Evolutionary conservation across 2,113 vertebrate species (phyloP).

Genomic region (Neodon shergylaensis): DNA sequence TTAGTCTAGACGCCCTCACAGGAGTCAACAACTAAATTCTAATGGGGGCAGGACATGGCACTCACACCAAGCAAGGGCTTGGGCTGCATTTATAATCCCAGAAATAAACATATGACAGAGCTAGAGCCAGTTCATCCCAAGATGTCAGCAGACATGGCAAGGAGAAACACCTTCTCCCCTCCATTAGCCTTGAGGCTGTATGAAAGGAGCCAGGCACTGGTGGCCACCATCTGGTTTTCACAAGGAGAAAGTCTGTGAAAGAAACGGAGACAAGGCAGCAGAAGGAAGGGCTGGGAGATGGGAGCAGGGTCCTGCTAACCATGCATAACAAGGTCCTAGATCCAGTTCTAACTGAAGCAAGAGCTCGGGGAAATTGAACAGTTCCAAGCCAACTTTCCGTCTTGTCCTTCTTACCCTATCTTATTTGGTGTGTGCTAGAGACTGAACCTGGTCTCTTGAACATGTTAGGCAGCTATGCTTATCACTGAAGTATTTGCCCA

Average conservation of each 20-base stretch:
- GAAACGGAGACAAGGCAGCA: neutral
- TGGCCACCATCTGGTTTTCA: conserved; percentile 1
- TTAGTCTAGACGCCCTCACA: neutral
- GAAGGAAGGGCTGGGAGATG: neutral
- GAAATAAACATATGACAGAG: neutral
- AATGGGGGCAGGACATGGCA: neutral
- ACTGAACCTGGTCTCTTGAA: neutral
- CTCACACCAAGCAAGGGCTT: neutral
- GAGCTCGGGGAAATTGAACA: neutral
- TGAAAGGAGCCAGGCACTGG: neutral
- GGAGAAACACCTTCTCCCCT: neutral
- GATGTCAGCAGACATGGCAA: neutral
- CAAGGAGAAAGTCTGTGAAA: neutral
- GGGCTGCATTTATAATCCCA: conserved; percentile 1
- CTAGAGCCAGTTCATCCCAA: neutral
- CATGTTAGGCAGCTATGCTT: neutral
- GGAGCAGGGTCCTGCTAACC: neutral
- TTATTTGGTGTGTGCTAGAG: neutral
- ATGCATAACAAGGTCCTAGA: neutral
- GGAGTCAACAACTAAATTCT: neutral
- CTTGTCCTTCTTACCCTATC: neutral
- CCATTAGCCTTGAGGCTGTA: neutral
- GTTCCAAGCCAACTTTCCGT: neutral
- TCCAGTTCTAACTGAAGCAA: neutral
- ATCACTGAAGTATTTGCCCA: neutral